Evolutionary conservation across 2,113 vertebrate species (phyloP), one percentile per base, ranked within the genome.

Genomic region (Scomber japonicus): DNA sequence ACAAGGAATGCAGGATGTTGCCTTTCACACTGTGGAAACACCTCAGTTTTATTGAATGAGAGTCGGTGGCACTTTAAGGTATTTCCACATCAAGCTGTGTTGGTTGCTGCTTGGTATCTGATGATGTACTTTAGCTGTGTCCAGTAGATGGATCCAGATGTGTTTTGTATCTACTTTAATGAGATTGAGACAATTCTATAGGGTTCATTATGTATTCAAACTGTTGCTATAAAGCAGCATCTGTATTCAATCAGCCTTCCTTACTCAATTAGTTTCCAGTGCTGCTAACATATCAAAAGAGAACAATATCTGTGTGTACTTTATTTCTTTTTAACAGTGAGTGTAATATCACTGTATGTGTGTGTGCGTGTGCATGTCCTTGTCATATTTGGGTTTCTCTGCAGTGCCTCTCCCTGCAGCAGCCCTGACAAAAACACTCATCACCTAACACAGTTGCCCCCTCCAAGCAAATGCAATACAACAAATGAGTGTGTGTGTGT

Each of bases 391-490:
- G 30, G 51, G 27, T 19, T 73, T 30, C 11, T 74, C 45, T 66
- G 51, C 60, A 56, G 55, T n/a, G 24, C 68, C 55, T 72, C 54
- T 73, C 55, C 55, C 54, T 67, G 62, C 74, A 64, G 66, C 72
- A 61, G 27, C 56, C 2, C 69, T 69, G 31, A 80, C 76, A 71
- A 60, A 80, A 71, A 40, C 71, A 80, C 53, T 71, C 71, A 80
- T 75, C 71, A 75, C 13, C 40, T 53, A 16, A 31, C 53, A 64
- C 65, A 54, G 10, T 49, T 30, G 63, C 69, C 60, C 53, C 19
- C 3, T 6, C 61, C 46, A 56, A 53, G 27, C 46, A 45, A 67
- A 49, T n/a, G 14, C 50, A 70, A 59, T 57, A 51, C 49, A 59
- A 21, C 30, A 50, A 68, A 66, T n/a, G 62, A 35, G 3, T 2